Evolutionary conservation across 2,113 vertebrate species (phyloP).

Genomic region (Hippocampus comes): DNA sequence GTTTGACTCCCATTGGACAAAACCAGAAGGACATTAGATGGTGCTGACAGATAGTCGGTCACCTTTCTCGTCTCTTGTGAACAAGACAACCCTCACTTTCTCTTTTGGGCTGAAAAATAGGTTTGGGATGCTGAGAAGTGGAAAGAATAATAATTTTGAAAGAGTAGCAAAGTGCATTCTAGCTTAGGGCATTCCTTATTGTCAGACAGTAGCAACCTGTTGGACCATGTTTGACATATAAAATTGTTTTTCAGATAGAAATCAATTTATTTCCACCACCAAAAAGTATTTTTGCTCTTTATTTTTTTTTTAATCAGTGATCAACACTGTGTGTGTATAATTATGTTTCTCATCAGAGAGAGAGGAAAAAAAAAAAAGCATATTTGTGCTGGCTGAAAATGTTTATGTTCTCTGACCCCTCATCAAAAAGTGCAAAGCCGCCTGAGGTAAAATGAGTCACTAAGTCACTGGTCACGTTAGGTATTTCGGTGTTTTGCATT

Average conservation of each 20-base stretch:
- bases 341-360: constrained; percentile 33
- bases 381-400: constrained; percentile 57
- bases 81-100: constrained; percentile 45
- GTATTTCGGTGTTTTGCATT: constrained; percentile 24
- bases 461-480: constrained; percentile 52
- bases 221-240: constrained; percentile 12
- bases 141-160: not conserved
- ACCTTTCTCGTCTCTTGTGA: constrained; percentile 46
- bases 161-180: not conserved
- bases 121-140: constrained; percentile 15
- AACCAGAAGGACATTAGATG: constrained; percentile 41
- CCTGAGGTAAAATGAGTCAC: constrained; percentile 63
- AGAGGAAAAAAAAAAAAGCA: constrained; percentile 43
- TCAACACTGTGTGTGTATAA: constrained; percentile 26
- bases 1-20: constrained; percentile 42
- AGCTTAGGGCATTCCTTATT: constrained; percentile 2
- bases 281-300: constrained; percentile 26
- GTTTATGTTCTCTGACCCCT: constrained; percentile 63
- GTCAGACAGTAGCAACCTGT: constrained; percentile 21
- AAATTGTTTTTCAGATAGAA: constrained; percentile 8
- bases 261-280: constrained; percentile 31
- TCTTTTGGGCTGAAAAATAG: constrained; percentile 21
- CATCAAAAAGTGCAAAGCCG: constrained; percentile 54
- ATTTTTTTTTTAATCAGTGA: constrained; percentile 28
- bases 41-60: constrained; percentile 57